These are phyloP conservation scores for Pionites leucogaster DNA, from an alignment of 2,113 vertebrate genomes.

Conservation along the genomic window DNA sequence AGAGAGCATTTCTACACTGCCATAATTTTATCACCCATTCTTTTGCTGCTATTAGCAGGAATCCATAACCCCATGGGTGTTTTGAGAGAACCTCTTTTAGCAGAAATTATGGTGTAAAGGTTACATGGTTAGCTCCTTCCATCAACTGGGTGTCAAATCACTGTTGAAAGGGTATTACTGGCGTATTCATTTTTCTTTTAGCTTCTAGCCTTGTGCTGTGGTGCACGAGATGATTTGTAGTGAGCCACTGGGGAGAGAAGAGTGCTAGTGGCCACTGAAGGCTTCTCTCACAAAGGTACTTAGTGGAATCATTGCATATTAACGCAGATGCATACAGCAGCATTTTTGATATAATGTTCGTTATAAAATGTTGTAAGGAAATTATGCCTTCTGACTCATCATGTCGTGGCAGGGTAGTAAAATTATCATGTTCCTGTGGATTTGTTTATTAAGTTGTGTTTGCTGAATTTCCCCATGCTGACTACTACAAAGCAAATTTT, in stretches of 20 bases:
- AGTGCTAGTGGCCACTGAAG: conserved; percentile 33
- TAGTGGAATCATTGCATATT: conserved; percentile 33
- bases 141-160: conserved; percentile 79
- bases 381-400: not conserved
- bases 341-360: not conserved
- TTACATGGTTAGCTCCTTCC: conserved; percentile 68
- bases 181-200: conserved; percentile 59
- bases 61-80: conserved; percentile 74
- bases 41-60: conserved; percentile 76
- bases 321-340: not conserved
- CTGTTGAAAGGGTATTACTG: conserved; percentile 72
- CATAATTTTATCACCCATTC: conserved; percentile 74
- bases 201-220: conserved; percentile 54
- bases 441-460: not conserved
- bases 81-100: conserved; percentile 68
- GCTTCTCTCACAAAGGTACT: conserved; percentile 51
- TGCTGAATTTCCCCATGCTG: not conserved
- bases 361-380: not conserved
- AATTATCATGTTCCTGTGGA: not conserved
- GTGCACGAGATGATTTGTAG: conserved; percentile 67
- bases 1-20: conserved; percentile 71
- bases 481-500: not conserved
- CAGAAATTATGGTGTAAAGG: conserved; percentile 68
- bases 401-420: not conserved
- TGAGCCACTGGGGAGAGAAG: conserved; percentile 41